Percentiles rank a stretch among this genome's conserved stretches.
phyloP scores from a whole-genome alignment of 2,888 invertebrate species.

The Busseola fusca region DNA sequence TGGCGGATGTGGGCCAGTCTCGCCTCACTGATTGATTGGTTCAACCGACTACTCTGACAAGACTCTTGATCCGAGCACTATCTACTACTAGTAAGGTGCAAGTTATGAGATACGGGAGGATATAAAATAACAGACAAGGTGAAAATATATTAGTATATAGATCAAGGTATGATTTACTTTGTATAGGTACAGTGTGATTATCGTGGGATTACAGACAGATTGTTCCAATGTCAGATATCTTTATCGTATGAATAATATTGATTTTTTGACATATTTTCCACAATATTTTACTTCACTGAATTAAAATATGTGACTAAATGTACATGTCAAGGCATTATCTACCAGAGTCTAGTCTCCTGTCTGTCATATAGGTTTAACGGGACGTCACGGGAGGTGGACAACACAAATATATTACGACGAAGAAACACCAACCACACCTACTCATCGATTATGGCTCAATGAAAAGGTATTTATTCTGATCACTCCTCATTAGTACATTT shows the following conservation, averaged over 20 bases:
- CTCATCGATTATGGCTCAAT: background rate
- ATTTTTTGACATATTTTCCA: background rate
- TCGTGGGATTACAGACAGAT: too few relatives aligned
- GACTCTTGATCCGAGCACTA: constrained; percentile 51
- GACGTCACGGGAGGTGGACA: background rate
- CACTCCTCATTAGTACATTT: background rate
- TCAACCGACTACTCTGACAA: constrained; percentile 51
- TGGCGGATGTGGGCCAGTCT: constrained; percentile 67
- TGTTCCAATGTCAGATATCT: background rate
- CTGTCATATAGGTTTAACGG: background rate
- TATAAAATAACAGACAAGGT: background rate
- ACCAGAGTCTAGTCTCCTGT: background rate
- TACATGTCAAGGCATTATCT: background rate
- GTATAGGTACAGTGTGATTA: background rate
- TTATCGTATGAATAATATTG: background rate
- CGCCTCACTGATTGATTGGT: constrained; percentile 67
- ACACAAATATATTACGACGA: background rate
- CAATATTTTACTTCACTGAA: too few relatives aligned
- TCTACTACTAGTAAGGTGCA: constrained; percentile 30
- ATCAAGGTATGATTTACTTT: background rate
- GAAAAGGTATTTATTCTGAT: background rate
- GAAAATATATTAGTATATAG: background rate
- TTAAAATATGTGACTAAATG: too few relatives aligned
- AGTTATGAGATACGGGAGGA: constrained; percentile 33
- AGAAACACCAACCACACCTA: background rate